phyloP scores from a whole-genome alignment of 2,888 invertebrate genomes.

The Cynaeus angustus region DNA sequence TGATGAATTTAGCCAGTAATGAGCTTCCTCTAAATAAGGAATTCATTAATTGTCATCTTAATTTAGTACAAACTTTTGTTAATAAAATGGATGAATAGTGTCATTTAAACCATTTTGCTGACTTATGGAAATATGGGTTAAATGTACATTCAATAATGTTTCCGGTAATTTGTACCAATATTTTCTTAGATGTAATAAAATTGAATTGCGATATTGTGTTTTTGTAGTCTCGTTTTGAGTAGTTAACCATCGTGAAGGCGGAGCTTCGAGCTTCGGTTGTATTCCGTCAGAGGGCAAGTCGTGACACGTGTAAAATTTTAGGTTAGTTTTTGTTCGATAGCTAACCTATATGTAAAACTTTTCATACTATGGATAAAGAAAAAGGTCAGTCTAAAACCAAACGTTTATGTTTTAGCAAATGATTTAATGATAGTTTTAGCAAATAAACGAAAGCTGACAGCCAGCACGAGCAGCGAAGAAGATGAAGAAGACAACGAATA shows the following conservation, averaged over 20 bases:
- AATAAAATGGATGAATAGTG: slow-evolving; percentile 22
- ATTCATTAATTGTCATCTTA: slow-evolving; percentile 21
- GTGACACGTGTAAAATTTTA: neutral
- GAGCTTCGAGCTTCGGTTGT: too few relatives aligned
- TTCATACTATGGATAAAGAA: slow-evolving; percentile 7
- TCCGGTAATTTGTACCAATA: neutral
- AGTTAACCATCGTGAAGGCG: too few relatives aligned
- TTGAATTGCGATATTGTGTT: neutral
- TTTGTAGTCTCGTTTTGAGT: neutral
- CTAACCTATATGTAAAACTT: neutral
- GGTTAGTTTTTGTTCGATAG: neutral
- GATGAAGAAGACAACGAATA: slow-evolving; percentile 41
- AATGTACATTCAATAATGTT: slow-evolving; percentile 4
- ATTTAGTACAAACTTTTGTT: slow-evolving; percentile 30
- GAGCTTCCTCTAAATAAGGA: slow-evolving; percentile 22
- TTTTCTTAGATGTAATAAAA: slow-evolving; percentile 3
- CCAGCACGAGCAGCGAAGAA: slow-evolving; percentile 15
- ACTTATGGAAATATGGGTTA: neutral
- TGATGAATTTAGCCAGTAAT: slow-evolving; percentile 31
- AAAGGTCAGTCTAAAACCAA: neutral
- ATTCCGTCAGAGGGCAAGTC: neutral
- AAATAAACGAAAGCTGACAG: slow-evolving; percentile 14
- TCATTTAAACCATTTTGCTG: too few relatives aligned
- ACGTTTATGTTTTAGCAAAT: too few relatives aligned
- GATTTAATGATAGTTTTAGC: too few relatives aligned